Conservation (phyloP, 1,140 invertebrate genomes). For the Drosophila neocordata region DNA sequence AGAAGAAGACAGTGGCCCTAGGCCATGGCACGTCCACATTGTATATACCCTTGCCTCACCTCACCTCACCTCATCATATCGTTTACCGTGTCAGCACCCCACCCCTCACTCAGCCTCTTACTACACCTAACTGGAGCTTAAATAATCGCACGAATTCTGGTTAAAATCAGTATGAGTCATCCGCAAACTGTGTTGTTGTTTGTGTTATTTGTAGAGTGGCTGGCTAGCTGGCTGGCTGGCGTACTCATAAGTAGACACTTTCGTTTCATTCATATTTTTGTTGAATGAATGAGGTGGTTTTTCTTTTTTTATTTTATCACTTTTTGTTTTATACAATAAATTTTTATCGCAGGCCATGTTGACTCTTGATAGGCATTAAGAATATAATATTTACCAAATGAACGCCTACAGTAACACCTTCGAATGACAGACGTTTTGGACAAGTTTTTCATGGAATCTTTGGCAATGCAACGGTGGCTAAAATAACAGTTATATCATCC, state of each 20-base stretch:
- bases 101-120: background rate
- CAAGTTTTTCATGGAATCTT: background rate
- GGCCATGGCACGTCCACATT: constrained; percentile 45
- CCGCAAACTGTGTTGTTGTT: constrained; percentile 27
- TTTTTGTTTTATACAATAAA: constrained; percentile 13
- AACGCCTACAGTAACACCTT: constrained; percentile 11
- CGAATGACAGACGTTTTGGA: background rate
- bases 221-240: constrained; percentile 20
- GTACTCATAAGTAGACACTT: constrained; percentile 45
- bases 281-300: constrained; percentile 58
- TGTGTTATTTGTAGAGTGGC: constrained; percentile 45
- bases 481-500: constrained; percentile 61
- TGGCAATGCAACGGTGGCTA: constrained; percentile 53
- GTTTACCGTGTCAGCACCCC: background rate
- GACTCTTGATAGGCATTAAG: constrained; percentile 17
- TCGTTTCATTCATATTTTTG: constrained; percentile 66
- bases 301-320: background rate
- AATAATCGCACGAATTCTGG: constrained; percentile 72
- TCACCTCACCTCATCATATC: background rate
- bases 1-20: constrained; percentile 46
- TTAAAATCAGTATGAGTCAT: constrained; percentile 74
- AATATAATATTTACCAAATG: constrained; percentile 17
- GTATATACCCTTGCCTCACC: background rate
- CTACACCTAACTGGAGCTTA: constrained; percentile 54
- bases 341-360: constrained; percentile 8